Conservation (phyloP, 2,797 vertebrate species). For the Euphonia xanthogaster region DNA sequence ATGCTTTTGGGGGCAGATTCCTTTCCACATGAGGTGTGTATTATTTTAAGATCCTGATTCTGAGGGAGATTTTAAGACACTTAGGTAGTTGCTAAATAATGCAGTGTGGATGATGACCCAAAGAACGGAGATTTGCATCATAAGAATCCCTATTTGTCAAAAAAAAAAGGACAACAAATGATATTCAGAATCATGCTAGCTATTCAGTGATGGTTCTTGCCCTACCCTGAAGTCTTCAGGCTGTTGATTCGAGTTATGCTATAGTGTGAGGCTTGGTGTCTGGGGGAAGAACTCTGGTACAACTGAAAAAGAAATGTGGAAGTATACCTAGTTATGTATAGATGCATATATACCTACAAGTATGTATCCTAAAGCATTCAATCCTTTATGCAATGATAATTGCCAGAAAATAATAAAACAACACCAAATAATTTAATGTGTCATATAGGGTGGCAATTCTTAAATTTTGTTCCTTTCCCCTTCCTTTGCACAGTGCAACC, state of each 20-base stretch:
- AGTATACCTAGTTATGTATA: background rate
- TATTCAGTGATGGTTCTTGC: background rate
- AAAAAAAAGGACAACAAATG: background rate
- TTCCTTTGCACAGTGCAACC: background rate
- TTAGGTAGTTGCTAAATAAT: background rate
- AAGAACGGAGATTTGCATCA: background rate
- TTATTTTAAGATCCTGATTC: background rate
- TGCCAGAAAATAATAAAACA: background rate
- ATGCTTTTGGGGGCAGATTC: background rate
- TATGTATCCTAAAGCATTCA: background rate
- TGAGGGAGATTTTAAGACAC: background rate
- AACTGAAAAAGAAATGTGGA: background rate
- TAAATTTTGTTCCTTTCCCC: background rate
- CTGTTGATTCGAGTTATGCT: background rate
- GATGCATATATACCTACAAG: background rate
- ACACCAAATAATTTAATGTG: background rate
- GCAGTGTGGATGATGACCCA: background rate
- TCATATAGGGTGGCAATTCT: background rate
- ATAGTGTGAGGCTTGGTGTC: background rate
- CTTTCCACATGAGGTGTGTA: background rate
- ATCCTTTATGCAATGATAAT: background rate
- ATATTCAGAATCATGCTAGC: background rate
- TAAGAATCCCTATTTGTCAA: background rate
- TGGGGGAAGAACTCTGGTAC: background rate
- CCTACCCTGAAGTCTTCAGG: background rate